These are phyloP conservation scores for Thamnaconus septentrionalis DNA, from an alignment of 2,113 vertebrate genomes.

Conservation along the genomic window DNA sequence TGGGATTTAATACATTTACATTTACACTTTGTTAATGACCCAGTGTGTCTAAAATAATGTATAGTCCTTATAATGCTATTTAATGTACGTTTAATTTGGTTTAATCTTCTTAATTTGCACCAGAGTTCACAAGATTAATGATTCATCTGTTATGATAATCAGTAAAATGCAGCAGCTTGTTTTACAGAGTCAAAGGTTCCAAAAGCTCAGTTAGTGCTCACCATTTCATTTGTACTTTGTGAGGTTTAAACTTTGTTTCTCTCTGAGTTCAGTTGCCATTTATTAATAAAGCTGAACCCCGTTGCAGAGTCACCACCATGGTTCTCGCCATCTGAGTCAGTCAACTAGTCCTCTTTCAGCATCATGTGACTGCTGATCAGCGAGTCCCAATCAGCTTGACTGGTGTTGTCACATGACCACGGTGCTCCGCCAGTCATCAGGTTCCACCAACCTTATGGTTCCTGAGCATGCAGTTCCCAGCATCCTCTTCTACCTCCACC, in stretches of 20 bases:
- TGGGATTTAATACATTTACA: too few relatives aligned
- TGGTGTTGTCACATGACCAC: constrained; percentile 99
- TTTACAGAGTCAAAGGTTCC: constrained; percentile 10
- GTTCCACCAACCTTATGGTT: constrained; percentile 98
- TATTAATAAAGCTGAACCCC: constrained; percentile 99
- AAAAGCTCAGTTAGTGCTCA: constrained; percentile 24
- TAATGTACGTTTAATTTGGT: too few relatives aligned
- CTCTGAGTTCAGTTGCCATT: constrained; percentile 89
- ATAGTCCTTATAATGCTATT: too few relatives aligned
- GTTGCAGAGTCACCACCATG: constrained; percentile 99
- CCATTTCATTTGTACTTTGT: constrained; percentile 3
- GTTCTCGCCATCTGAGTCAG: constrained; percentile 99
- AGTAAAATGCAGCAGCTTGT: constrained; percentile 11
- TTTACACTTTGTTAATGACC: too few relatives aligned
- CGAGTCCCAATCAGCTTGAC: constrained; percentile 98
- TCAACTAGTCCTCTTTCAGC: constrained; percentile 99
- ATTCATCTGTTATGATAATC: too few relatives aligned
- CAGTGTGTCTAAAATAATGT: too few relatives aligned
- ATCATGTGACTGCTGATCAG: constrained; percentile 99
- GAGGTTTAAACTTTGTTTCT: constrained; percentile 88
- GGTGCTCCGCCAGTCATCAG: constrained; percentile 96
- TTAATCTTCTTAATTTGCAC: too few relatives aligned
- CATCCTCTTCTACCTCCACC: constrained; percentile 86
- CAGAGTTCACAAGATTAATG: too few relatives aligned
- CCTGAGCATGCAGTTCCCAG: constrained; percentile 99